Percentiles rank a stretch among this genome's conserved stretches.
phyloP scores from a whole-genome alignment of 1,140 invertebrate genomes.

The Pristionchus pacificus region DNA sequence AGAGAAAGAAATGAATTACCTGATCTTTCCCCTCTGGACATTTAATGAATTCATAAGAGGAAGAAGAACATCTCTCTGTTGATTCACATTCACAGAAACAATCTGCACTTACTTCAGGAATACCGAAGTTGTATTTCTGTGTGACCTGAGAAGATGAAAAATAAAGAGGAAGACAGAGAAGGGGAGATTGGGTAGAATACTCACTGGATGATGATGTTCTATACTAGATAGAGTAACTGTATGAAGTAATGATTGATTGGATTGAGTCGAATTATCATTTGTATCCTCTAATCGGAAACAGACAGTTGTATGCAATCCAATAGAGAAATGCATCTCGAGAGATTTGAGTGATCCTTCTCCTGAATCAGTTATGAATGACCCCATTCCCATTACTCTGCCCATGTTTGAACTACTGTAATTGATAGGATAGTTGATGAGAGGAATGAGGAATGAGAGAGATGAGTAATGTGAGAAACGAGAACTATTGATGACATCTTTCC shows the following conservation, averaged over 20 bases:
- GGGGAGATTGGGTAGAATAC: not conserved
- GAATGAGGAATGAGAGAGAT: not conserved
- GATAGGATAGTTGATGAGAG: too few relatives aligned
- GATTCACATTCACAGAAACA: slow-evolving; percentile 36
- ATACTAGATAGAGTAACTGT: slow-evolving; percentile 26
- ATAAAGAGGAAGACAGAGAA: not conserved
- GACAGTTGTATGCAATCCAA: slow-evolving; percentile 34
- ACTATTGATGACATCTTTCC: too few relatives aligned
- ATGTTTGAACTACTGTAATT: not conserved
- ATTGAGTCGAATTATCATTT: slow-evolving; percentile 8
- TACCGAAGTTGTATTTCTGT: slow-evolving; percentile 35
- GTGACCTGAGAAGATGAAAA: slow-evolving; percentile 14
- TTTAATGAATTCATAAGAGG: slow-evolving; percentile 30
- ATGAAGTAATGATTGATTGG: slow-evolving; percentile 22
- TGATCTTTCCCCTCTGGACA: slow-evolving; percentile 17
- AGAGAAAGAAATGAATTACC: slow-evolving; percentile 9
- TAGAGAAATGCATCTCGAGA: slow-evolving; percentile 33
- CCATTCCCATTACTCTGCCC: not conserved
- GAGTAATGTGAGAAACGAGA: not conserved
- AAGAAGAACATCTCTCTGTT: slow-evolving; percentile 15
- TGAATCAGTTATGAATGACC: not conserved
- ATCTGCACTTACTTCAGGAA: slow-evolving; percentile 32
- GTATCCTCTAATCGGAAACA: slow-evolving; percentile 33
- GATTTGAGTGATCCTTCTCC: not conserved
- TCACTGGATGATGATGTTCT: slow-evolving; percentile 39